Percentiles rank a stretch among this genome's conserved stretches.
Evolutionary conservation across 1,140 invertebrate species (phyloP).

Genomic region (Cepaea nemoralis): DNA sequence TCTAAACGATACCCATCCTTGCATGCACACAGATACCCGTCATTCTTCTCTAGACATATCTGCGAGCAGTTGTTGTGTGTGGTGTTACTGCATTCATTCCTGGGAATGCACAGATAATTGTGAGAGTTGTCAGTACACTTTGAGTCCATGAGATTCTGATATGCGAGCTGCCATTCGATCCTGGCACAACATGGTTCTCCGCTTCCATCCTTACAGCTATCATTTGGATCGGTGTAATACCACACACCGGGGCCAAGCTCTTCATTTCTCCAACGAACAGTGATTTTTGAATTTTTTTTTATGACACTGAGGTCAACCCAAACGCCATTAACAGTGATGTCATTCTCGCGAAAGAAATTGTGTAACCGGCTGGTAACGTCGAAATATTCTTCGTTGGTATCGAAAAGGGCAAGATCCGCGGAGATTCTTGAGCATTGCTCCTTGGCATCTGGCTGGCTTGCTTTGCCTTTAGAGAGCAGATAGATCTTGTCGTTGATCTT

Average conservation of each 20-base stretch:
- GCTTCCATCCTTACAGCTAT: neutral
- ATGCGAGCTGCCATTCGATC: neutral
- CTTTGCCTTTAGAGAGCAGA: neutral
- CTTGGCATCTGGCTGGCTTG: neutral
- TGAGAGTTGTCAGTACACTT: neutral
- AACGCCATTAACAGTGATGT: neutral
- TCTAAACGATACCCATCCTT: neutral
- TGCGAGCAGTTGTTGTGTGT: neutral
- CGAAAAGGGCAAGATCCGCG: neutral
- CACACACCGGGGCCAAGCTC: neutral
- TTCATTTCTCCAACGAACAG: neutral
- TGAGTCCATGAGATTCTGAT: neutral
- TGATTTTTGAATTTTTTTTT: neutral
- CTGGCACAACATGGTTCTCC: neutral
- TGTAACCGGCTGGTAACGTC: neutral
- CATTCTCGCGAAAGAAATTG: neutral
- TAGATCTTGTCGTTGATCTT: neutral
- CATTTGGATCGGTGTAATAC: neutral
- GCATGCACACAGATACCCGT: neutral
- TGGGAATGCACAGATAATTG: neutral
- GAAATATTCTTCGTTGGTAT: neutral
- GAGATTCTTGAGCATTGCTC: neutral
- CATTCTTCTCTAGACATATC: neutral
- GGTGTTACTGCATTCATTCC: neutral
- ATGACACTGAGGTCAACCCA: neutral